phyloP scores from a whole-genome alignment of 2,888 invertebrate genomes.

The Amblyjoppa fuscipennis region DNA sequence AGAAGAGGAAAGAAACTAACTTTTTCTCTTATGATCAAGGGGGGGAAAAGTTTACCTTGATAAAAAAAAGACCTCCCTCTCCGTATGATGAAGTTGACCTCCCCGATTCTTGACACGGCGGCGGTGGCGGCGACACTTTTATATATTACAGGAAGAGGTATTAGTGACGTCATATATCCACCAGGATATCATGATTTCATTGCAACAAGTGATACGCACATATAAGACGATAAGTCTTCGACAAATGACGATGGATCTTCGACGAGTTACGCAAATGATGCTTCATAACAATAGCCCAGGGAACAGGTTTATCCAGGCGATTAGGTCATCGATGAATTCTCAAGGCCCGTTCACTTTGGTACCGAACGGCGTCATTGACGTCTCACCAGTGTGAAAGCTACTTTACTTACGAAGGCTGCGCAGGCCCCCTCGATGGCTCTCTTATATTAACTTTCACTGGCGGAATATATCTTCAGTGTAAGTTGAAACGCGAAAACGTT shows the following conservation, averaged over 20 bases:
- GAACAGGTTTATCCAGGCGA: conserved; percentile 47
- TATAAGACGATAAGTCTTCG: background rate
- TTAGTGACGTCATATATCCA: background rate
- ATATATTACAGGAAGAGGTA: background rate
- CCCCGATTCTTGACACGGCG: background rate
- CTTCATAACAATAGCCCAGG: conserved; percentile 40
- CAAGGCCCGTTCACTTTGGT: conserved; percentile 39
- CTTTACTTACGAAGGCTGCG: conserved; percentile 48
- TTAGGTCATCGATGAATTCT: conserved; percentile 55
- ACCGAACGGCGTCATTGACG: background rate
- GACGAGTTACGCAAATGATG: conserved; percentile 44
- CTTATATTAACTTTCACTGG: conserved; percentile 77
- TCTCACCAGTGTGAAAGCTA: conserved; percentile 57
- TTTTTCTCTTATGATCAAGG: no score
- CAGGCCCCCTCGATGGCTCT: conserved; percentile 44
- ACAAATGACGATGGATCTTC: conserved; percentile 2
- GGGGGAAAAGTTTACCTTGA: no score
- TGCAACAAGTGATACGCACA: background rate
- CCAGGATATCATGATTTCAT: background rate
- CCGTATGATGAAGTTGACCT: no score
- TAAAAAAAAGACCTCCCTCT: no score
- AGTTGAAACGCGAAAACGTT: conserved; percentile 63
- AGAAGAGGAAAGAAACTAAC: no score
- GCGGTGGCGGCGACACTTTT: no score
- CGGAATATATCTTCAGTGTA: conserved; percentile 72